Evolutionary conservation across 2,888 invertebrate genomes (phyloP).

Genomic region (Meteorus colon): DNA sequence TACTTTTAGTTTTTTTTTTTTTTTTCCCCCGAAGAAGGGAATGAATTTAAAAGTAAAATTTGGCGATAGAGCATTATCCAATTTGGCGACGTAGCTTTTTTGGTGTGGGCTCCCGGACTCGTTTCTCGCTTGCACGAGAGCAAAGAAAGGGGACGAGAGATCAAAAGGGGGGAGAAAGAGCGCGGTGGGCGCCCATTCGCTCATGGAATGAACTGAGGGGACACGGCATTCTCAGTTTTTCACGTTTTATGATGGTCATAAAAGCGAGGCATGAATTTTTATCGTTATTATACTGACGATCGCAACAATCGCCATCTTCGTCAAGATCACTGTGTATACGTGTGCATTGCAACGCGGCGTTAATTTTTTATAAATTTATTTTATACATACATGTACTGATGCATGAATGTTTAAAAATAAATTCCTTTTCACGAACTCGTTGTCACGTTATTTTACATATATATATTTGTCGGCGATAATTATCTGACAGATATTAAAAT

Average conservation of each 20-base stretch:
- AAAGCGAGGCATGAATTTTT: conserved; percentile 63
- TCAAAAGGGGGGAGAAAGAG: neutral
- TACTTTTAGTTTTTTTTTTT: neutral
- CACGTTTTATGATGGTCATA: conserved; percentile 61
- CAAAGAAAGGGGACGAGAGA: neutral
- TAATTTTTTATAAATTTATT: conserved; percentile 1
- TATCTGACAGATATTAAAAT: conserved; percentile 20
- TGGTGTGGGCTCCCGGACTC: conserved; percentile 6
- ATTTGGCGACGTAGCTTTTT: neutral
- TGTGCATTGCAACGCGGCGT: neutral
- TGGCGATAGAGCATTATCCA: neutral
- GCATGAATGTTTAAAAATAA: conserved; percentile 12
- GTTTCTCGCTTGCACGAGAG: neutral
- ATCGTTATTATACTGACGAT: conserved; percentile 57
- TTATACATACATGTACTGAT: neutral
- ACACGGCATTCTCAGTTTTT: conserved; percentile 50
- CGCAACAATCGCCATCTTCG: conserved; percentile 45
- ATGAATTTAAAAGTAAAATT: neutral
- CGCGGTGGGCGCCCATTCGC: neutral
- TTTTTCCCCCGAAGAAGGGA: neutral
- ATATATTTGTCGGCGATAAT: conserved; percentile 22
- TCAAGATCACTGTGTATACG: conserved; percentile 19
- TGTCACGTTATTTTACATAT: neutral
- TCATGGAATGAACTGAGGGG: conserved; percentile 5
- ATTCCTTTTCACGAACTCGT: neutral